Percentiles rank a stretch among this genome's conserved stretches.
Conservation (phyloP, 2,888 invertebrate species). For the Alentia gelatinosa region DNA sequence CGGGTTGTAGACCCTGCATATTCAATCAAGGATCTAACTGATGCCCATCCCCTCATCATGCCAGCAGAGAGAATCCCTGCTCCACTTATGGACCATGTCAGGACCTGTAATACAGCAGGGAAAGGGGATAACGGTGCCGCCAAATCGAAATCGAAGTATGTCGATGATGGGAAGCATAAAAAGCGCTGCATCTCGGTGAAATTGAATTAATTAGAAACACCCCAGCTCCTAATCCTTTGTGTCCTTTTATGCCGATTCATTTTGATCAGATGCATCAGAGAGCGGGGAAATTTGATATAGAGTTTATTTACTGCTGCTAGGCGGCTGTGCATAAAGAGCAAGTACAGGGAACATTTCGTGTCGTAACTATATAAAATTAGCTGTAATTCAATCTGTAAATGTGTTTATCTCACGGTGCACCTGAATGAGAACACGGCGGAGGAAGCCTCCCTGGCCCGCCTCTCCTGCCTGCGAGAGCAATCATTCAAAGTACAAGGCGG, state of each 20-base stretch:
- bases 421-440: not conserved
- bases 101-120: not conserved
- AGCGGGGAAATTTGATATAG: not conserved
- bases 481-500: not conserved
- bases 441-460: not conserved
- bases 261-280: not conserved
- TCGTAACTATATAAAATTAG: not conserved
- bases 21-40: not conserved
- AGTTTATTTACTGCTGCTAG: not conserved
- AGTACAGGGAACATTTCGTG: not conserved
- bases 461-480: not conserved
- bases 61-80: not conserved
- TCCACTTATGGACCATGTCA: not conserved
- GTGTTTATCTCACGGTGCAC: not conserved
- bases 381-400: not conserved
- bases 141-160: not conserved
- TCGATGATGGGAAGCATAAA: not conserved
- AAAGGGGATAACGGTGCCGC: not conserved
- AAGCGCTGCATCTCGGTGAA: not conserved
- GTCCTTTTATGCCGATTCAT: not conserved
- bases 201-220: not conserved
- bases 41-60: not conserved
- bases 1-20: not conserved
- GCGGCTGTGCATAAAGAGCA: not conserved
- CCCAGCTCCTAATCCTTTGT: too few species aligned